Base-by-base conservation (phyloP, 2,888 invertebrate species). In the Ypsolopha scabrella region DNA sequence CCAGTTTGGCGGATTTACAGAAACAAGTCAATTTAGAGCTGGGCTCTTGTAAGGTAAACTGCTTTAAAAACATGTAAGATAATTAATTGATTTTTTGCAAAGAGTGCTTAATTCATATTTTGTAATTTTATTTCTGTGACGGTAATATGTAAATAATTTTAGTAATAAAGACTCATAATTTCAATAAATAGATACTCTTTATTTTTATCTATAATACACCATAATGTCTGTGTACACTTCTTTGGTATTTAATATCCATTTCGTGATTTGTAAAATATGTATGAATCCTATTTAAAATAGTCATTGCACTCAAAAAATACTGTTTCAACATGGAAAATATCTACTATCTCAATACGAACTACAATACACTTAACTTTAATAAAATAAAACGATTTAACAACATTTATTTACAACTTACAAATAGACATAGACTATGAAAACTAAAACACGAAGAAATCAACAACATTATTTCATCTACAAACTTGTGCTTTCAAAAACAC, bases 301-400 rank as follows among this genome's bases (percentile, higher is more conserved):
- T 68, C 69, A 83, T 82, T 82, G 82, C 82, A 81, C 82, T 75
- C 70, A 65, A 69, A 75, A 76, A 80, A 81, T 80, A 80, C 78
- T 80, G 78, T 60, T 65, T 63, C 35, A 24, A 2, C 13, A 47
- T 37, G 13, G 47, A 47, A 47, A 14, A 47, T 47, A 11, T 47
- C 39, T 39, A 39, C 39, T 47, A 11, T 36, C 13, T 14, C 14
- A 9, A 14, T 13, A 14, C 37, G 14, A n/a, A n/a, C n/a, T n/a
- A 36, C 47, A 50, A 14, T 39, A 50, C 38, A 41, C 41, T 41
- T 45, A 50, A 51, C 53, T 34, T 65, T 68, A 68, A 69, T 65
- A 68, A 69, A 64, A 55, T 64, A 60, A 63, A 55, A 66, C 65
- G 48, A 56, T 52, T 53, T 48, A 52, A 49, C 48, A 46, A 52